Evolutionary conservation across 2,888 invertebrate species (phyloP).

Genomic region (Nematopogon swammerdamellus): DNA sequence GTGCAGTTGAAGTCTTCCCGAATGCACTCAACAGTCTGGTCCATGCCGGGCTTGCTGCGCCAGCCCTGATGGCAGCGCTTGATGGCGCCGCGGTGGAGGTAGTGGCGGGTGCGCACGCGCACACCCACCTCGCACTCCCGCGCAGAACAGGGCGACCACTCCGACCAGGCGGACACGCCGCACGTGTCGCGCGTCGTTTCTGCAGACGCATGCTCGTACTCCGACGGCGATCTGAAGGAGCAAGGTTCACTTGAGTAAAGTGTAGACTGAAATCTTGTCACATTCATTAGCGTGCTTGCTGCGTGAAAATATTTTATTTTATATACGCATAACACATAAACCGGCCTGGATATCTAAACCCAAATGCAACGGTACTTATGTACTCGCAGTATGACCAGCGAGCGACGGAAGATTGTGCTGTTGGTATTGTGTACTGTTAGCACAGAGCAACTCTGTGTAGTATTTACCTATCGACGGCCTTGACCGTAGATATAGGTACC

Average conservation of each 20-base stretch:
- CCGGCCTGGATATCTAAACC: too few relatives aligned
- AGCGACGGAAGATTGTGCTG: too few relatives aligned
- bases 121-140: constrained; percentile 67
- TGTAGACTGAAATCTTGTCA: not conserved
- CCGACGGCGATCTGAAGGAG: constrained; percentile 30
- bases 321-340: not conserved
- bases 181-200: constrained; percentile 44
- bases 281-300: too few relatives aligned
- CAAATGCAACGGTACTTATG: too few relatives aligned
- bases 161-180: constrained; percentile 70
- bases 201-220: constrained; percentile 46
- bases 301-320: constrained; percentile 3
- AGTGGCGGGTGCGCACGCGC: constrained; percentile 68
- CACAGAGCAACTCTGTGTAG: too few relatives aligned
- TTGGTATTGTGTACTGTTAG: too few relatives aligned
- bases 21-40: constrained; percentile 39
- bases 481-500: too few relatives aligned
- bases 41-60: constrained; percentile 33
- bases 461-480: too few relatives aligned
- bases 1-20: not conserved
- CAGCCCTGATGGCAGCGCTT: constrained; percentile 59
- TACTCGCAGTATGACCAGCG: too few relatives aligned
- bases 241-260: not conserved
- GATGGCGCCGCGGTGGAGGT: constrained; percentile 57
- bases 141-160: constrained; percentile 73